Base-by-base conservation (phyloP, 37 sponge, comb jelly and placozoan genomes). In the Agelas oroides region DNA sequence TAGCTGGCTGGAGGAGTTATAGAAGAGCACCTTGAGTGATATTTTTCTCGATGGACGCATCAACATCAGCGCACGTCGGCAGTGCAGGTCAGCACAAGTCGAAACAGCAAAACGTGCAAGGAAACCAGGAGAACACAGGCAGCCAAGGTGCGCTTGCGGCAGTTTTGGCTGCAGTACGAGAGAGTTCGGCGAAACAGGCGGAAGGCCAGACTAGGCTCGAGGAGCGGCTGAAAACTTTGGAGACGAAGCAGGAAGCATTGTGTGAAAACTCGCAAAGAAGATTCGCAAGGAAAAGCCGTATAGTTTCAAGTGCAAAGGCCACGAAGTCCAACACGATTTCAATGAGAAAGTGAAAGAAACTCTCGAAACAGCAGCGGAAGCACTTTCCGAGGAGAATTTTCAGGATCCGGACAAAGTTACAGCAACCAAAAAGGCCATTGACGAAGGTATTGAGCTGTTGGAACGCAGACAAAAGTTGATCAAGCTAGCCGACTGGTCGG, bases 321-420 rank as follows among this genome's bases (percentile, higher is more conserved):
- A 74, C 33, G 75, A 74, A 46, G 56, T 5, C 15, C 75, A 74
- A 19, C 23, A 21, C 53, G 37, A 19, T 52, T 74, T 74, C 56
- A 74, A 74, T 25, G 75, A 74, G 55, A 54, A 41, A 28, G 75
- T 74, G 23, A 21, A 46, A 20, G 75, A 74, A 5, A 21, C 75
- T 1, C 19, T 74, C 6, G 30, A n/a, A 28, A 23, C 24, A n/a
- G 75, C 55, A 5, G 23, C 23, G 11, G 33, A 24, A 18, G 53
- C 27, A 21, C 75, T 74, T 6, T 46, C 46, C 46, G 46, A 46
- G 46, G 75, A 74, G 75, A 74, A 2, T 21, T 12, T 31, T 8
- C 21, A 3, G 70, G 62, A 61, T 11, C 46, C 8, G 46, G 46
- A 46, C 46, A 46, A 46, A 46, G 46, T 46, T 3, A 46, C 64